Evolutionary conservation across 2,113 vertebrate genomes (phyloP).

Genomic region (Charina bottae): DNA sequence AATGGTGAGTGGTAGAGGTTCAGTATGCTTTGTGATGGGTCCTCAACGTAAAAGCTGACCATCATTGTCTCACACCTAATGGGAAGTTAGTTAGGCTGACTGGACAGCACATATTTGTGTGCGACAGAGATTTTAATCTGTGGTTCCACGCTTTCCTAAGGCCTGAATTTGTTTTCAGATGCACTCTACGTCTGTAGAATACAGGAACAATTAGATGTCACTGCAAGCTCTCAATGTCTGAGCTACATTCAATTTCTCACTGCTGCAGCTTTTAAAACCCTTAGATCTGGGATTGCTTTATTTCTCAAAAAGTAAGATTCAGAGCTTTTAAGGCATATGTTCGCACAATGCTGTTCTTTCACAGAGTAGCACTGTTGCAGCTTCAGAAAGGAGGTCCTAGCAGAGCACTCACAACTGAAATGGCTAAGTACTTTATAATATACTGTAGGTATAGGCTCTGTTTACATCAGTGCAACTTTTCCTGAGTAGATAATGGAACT

Average conservation of each 20-base stretch:
- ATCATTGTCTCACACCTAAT: neutral
- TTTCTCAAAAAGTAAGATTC: neutral
- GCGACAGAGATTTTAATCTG: too few species aligned
- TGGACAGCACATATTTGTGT: too few species aligned
- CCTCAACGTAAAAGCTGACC: neutral
- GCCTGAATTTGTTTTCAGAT: too few species aligned
- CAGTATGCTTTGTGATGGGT: neutral
- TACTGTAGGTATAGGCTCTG: neutral
- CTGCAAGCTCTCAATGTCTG: too few species aligned
- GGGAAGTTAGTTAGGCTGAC: neutral
- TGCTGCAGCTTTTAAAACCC: too few species aligned
- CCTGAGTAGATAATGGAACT: neutral
- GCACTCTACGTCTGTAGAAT: too few species aligned
- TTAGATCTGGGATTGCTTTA: too few species aligned
- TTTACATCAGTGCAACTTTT: neutral
- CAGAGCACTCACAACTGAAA: neutral
- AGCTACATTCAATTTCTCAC: too few species aligned
- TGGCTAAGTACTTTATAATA: neutral
- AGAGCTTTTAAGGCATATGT: neutral
- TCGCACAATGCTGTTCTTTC: neutral
- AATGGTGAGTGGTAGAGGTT: neutral
- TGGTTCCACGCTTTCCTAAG: too few species aligned
- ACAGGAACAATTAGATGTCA: too few species aligned
- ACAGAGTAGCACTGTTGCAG: neutral
- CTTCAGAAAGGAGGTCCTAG: neutral